Percentiles rank a stretch among this genome's conserved stretches.
phyloP scores from a whole-genome alignment of 2,113 vertebrate genomes.

The Barnardius zonarius region DNA sequence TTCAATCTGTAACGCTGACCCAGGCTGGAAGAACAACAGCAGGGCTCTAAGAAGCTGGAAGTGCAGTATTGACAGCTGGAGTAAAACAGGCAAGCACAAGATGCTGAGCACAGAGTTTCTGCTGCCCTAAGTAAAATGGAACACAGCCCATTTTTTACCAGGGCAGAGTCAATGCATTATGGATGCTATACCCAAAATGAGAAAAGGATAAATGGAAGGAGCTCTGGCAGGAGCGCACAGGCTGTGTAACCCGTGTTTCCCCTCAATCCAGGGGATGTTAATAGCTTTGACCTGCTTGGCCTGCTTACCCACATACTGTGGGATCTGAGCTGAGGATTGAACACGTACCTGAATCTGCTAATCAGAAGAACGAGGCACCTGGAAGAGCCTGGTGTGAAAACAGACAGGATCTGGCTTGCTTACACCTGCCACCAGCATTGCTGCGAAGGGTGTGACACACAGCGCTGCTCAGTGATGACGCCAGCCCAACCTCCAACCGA shows the following conservation, averaged over 20 bases:
- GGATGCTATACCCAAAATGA: not conserved
- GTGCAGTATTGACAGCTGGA: not conserved
- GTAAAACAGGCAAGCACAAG: not conserved
- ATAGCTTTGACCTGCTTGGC: not conserved
- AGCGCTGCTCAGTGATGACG: not conserved
- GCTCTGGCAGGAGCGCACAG: not conserved
- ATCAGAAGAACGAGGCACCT: not conserved
- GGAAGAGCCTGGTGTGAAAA: not conserved
- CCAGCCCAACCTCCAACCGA: not conserved
- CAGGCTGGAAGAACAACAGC: not conserved
- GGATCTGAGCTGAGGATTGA: not conserved
- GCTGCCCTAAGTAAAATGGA: not conserved
- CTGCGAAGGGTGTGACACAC: not conserved
- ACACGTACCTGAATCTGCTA: not conserved
- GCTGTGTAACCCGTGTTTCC: not conserved
- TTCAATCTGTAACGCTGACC: not conserved
- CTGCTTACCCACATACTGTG: not conserved
- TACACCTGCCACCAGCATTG: not conserved
- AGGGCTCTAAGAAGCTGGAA: not conserved
- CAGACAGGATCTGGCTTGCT: not conserved
- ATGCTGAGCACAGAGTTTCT: not conserved
- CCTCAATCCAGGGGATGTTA: not conserved
- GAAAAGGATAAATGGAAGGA: not conserved
- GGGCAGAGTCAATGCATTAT: not conserved
- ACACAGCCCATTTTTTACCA: not conserved